A percentile compares a stretch with the other conserved stretches of the same genome.
These are phyloP conservation scores for Diadegma fenestrale DNA, from an alignment of 2,888 invertebrate genomes.

Conservation along the genomic window DNA sequence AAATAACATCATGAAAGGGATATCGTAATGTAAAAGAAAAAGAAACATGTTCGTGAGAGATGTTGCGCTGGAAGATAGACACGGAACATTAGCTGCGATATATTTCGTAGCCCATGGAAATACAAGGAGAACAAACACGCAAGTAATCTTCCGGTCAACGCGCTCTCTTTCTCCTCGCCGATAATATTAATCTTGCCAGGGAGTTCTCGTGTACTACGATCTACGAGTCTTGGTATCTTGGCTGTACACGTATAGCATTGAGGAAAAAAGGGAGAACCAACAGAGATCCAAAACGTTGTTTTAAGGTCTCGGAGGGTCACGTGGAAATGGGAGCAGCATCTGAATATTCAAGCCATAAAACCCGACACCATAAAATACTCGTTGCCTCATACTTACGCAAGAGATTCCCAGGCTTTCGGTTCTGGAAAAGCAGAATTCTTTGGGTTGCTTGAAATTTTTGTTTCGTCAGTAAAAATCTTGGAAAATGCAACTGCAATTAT, in stretches of 20 bases:
- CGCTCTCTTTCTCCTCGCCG: conserved; percentile 55
- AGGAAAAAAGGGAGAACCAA: neutral
- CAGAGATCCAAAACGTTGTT: conserved; percentile 52
- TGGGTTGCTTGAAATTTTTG: too few relatives aligned
- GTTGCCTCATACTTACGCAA: neutral
- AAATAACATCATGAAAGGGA: neutral
- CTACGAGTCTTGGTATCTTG: conserved; percentile 68
- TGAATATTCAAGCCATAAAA: conserved; percentile 5
- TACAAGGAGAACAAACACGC: conserved; percentile 46
- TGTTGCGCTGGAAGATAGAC: conserved; percentile 4
- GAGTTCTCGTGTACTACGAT: conserved; percentile 72
- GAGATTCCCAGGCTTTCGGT: neutral
- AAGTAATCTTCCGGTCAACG: conserved; percentile 57
- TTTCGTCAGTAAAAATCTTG: too few relatives aligned
- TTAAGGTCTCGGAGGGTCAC: conserved; percentile 76
- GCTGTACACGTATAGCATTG: conserved; percentile 52
- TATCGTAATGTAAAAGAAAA: neutral
- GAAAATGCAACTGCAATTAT: neutral
- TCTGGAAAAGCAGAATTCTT: too few relatives aligned
- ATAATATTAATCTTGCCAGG: conserved; percentile 77
- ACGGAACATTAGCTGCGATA: conserved; percentile 20
- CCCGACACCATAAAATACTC: neutral
- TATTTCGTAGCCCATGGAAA: neutral
- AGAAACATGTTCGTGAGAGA: conserved; percentile 1
- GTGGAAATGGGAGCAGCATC: conserved; percentile 76